A percentile compares a stretch with the other conserved stretches of the same genome.
Conservation (phyloP, 2,113 vertebrate species). For the Neolamprologus brichardi region DNA sequence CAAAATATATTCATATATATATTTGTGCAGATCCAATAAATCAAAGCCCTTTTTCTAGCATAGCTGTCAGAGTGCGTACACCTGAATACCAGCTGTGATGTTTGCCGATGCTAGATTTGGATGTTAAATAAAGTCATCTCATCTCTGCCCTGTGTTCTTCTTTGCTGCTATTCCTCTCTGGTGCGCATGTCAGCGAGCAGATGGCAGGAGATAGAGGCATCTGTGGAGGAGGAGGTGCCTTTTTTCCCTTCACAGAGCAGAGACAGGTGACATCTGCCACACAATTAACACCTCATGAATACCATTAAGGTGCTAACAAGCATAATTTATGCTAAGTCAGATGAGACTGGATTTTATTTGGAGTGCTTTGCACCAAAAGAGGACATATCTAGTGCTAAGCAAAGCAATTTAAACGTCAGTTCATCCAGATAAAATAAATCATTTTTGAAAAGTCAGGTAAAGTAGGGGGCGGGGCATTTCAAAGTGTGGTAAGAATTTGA, state of each 20-base stretch:
- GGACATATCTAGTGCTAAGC: background rate
- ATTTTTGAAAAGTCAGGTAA: background rate
- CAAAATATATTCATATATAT: background rate
- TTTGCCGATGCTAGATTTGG: background rate
- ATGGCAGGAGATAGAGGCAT: slow-evolving; percentile 31
- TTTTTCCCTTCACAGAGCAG: slow-evolving; percentile 27
- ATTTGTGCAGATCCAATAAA: background rate
- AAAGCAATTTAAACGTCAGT: background rate
- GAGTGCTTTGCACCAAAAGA: background rate
- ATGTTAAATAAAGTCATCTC: slow-evolving; percentile 2
- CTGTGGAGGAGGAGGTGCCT: slow-evolving; percentile 30
- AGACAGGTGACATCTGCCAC: slow-evolving; percentile 48
- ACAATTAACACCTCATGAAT: slow-evolving; percentile 41
- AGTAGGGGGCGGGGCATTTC: background rate
- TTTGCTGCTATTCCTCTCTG: background rate
- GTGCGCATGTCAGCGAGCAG: slow-evolving; percentile 26
- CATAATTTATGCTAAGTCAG: background rate
- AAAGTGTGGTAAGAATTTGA: background rate
- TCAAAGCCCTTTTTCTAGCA: background rate
- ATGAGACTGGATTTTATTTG: background rate
- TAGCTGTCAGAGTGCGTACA: background rate
- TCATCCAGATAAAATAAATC: background rate
- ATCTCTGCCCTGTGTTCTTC: background rate
- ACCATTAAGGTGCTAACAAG: slow-evolving; percentile 26
- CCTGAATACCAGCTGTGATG: background rate